Evolutionary conservation across 2,797 vertebrate genomes (phyloP), one percentile per base, ranked within the genome.

Genomic region (Yasuhikotakia modesta): DNA sequence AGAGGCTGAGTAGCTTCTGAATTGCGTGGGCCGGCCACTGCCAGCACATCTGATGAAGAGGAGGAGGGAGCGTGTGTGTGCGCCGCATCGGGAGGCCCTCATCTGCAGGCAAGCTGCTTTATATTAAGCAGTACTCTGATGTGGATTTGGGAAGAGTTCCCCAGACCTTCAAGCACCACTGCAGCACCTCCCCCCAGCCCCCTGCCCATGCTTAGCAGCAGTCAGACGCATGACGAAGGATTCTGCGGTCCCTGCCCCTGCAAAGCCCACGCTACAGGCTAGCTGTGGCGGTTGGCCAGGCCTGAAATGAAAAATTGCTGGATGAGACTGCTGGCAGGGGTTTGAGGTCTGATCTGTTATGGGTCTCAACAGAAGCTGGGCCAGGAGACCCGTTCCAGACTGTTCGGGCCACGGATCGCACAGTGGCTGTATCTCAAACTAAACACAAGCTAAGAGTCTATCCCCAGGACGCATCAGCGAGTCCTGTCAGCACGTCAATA

Each of bases 31-130:
- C 86, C 87, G 79, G 80, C 87, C 84, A 74, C 86, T 86, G 89
- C 86, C 86, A 86, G 83, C 86, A 87, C 89, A 90, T 89, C 86
- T 87, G 90, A 91, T 88, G 89, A 87, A 87, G 86, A 87, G 87
- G 86, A 87, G 71, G 73, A 79, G 81, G 52, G 78, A 71, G 66
- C 35, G 70, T 24, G 78, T 66, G 64, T 64, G 48, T 52, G 66
- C 19, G 67, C 74, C 72, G 70, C 78, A 76, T 78, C 82, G 82
- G 80, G 83, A 81, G 79, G 87, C 84, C 91, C 90, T 91, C 91
- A 93, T 93, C 91, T 94, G 92, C 16, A 68, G 88, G 85, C 91
- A 91, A 92, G 91, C 92, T 93, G 93, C 79, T 93, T 93, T 91
- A 83, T 89, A 89, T 93, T 93, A 92, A 87, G 85, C 81, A 86